Conservation (phyloP, 2,888 invertebrate species). For the Ephialtes manifestator region DNA sequence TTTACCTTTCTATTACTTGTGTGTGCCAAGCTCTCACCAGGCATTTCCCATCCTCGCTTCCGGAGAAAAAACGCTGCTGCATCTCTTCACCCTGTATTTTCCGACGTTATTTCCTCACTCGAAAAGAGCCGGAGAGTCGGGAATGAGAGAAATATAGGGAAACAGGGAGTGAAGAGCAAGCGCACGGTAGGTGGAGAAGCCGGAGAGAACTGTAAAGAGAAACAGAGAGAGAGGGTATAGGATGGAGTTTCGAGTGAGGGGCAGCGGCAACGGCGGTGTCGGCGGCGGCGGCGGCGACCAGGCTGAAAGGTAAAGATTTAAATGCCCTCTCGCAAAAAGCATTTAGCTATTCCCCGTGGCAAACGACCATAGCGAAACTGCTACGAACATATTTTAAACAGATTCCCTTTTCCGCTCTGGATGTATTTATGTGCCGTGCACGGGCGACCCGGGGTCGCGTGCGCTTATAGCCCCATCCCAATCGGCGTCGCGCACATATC, state of each 20-base stretch:
- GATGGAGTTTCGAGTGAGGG: slow-evolving; percentile 53
- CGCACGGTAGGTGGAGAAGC: slow-evolving; percentile 11
- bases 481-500: slow-evolving; percentile 63
- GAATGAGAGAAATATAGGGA: slow-evolving; percentile 50
- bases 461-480: slow-evolving; percentile 69
- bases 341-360: slow-evolving; percentile 86
- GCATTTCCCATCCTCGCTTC: slow-evolving; percentile 19
- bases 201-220: slow-evolving; percentile 25
- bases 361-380: slow-evolving; percentile 85
- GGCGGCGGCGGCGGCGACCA: slow-evolving; percentile 55
- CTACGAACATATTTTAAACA: slow-evolving; percentile 85
- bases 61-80: slow-evolving; percentile 44
- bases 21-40: slow-evolving; percentile 39
- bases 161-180: slow-evolving; percentile 35
- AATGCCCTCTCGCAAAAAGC: slow-evolving; percentile 86
- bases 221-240: slow-evolving; percentile 60
- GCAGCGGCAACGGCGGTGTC: slow-evolving; percentile 59
- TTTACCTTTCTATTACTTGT: slow-evolving; percentile 27
- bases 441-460: slow-evolving; percentile 73
- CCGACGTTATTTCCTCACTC: slow-evolving; percentile 51
- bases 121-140: slow-evolving; percentile 28
- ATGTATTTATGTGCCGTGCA: slow-evolving; percentile 83
- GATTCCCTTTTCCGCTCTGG: slow-evolving; percentile 83
- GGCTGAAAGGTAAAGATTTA: slow-evolving; percentile 84
- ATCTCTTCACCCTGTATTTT: slow-evolving; percentile 58